Percentiles rank a stretch among this genome's conserved stretches.
These are phyloP conservation scores for Lasiurus cinereus DNA, from an alignment of 2,113 vertebrate genomes.

Conservation along the genomic window DNA sequence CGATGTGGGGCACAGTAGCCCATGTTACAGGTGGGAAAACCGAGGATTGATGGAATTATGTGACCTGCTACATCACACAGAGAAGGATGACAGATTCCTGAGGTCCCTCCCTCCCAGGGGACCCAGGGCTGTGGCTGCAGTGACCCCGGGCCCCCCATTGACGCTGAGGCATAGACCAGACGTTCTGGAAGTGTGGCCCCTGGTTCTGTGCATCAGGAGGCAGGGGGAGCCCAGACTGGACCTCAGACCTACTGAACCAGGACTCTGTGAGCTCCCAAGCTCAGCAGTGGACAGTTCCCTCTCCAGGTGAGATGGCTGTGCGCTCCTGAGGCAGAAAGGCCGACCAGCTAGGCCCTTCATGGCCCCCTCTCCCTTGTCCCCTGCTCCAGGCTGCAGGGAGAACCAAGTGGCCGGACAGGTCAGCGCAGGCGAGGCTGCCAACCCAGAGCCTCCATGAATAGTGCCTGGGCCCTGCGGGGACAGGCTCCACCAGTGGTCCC, in stretches of 20 bases:
- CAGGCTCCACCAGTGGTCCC: accelerated
- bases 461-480: accelerated
- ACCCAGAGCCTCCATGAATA: not conserved
- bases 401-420: accelerated
- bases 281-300: not conserved
- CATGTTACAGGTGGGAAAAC: not conserved
- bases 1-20: too few relatives aligned
- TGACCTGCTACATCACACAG: too few relatives aligned
- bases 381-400: not conserved
- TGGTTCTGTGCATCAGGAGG: not conserved
- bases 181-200: not conserved
- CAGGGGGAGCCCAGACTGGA: not conserved
- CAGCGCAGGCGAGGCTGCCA: too few relatives aligned
- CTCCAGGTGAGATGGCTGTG: not conserved
- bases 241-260: not conserved
- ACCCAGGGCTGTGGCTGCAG: not conserved
- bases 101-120: not conserved
- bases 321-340: not conserved
- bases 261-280: not conserved
- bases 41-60: not conserved
- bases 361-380: too few relatives aligned
- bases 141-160: not conserved
- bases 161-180: not conserved
- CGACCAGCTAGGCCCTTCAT: accelerated
- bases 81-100: not conserved